Evolutionary conservation across 2,888 invertebrate genomes (phyloP), one percentile per base, ranked within the genome.

Genomic region (Melitaea athalia): DNA sequence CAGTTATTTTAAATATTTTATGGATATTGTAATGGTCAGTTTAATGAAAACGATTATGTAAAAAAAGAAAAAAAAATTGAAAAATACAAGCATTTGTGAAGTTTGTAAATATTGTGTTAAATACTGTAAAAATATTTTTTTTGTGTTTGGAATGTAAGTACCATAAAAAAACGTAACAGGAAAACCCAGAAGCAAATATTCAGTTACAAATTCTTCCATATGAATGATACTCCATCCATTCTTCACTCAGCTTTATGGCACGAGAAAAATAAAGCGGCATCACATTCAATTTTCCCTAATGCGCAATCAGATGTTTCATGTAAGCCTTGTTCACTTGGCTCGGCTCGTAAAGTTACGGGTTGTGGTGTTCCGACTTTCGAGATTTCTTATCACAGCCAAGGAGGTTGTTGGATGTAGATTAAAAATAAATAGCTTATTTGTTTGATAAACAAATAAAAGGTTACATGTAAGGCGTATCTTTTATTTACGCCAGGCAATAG

Each of bases 251-350:
- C 50, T 70, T 70, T 68, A 70, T 67, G 65, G 61, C 60, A 63
- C 49, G 62, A 59, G 65, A 63, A 64, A 65, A 68, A 69, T 57
- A 49, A 64, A 50, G 53, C 10, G 31, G 67, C 69, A 69, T 69
- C 71, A 63, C 68, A 69, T 75, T 75, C 74, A 76, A 76, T 77
- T 74, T 73, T 70, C 67, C 72, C 64, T 73, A 72, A 76, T 70
- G 69, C 75, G 74, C 71, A 76, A 76, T 76, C 76, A 76, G 74
- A 72, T 74, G 68, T 70, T 74, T 15, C 15, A 33, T 75, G 68
- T 53, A 31, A 59, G 63, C 50, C 53, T 7, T 31, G 53, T 55
- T 64, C 55, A 57, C 65, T 60, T 63, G 49, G 67, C 59, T 63
- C 17, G 31, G 63, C 65, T 68, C 68, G 71, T 71, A 68, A 71